phyloP scores from a whole-genome alignment of 2,113 vertebrate genomes.

The Neodon shergylaensis region DNA sequence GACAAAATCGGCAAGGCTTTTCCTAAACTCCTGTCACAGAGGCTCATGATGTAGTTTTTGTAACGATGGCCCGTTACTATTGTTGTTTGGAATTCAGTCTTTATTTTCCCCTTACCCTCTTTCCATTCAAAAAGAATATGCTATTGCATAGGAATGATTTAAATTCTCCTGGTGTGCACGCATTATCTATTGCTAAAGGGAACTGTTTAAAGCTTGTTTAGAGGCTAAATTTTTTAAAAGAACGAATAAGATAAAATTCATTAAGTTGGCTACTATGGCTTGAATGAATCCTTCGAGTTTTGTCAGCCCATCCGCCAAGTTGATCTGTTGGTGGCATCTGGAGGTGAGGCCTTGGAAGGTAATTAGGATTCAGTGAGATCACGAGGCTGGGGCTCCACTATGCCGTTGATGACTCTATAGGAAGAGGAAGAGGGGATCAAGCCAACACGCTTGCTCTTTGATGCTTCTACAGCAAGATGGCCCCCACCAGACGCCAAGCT shows the following conservation, averaged over 20 bases:
- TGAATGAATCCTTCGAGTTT: background rate
- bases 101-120: slow-evolving; percentile 14
- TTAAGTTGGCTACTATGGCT: background rate
- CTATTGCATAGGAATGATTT: background rate
- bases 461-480: background rate
- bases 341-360: background rate
- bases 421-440: background rate
- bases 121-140: background rate
- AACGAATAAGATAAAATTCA: background rate
- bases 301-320: background rate
- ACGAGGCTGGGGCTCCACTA: background rate
- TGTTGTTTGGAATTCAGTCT: background rate
- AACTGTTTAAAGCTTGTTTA: background rate
- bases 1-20: background rate
- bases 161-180: background rate
- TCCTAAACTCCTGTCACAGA: background rate
- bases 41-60: background rate
- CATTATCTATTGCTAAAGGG: background rate
- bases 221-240: background rate
- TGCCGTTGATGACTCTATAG: background rate
- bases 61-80: background rate
- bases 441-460: background rate
- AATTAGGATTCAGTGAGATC: background rate
- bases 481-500: background rate
- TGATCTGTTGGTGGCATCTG: background rate